Base-by-base conservation (phyloP, 2,797 vertebrate species). In the Microctenopoma stevenorrisi region DNA sequence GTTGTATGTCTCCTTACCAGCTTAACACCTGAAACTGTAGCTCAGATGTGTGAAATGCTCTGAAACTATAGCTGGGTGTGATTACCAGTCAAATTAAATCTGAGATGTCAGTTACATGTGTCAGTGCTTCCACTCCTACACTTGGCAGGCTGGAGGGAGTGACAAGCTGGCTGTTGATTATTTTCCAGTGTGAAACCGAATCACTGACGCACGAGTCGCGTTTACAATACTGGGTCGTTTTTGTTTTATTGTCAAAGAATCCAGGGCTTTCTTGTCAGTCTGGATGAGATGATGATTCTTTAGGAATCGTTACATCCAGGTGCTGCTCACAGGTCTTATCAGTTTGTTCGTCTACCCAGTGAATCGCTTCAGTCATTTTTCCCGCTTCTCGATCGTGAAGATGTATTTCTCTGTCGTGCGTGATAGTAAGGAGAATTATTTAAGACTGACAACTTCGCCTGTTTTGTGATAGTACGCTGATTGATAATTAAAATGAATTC, bases 81-180 rank as follows among this genome's bases (percentile, higher is more conserved):
- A 95, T 93, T 91, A 92, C 86, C 88, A 93, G 90, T 92, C 93
- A 93, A 92, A 94, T 94, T 90, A 93, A 94, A 94, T 90, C 90
- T 88, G 90, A 93, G 88, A 92, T 89, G 88, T 93, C 92, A 93
- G 90, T 91, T 90, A 90, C 89, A 86, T 68, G 85, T 91, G 91
- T 92, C 91, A 91, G 47, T 86, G 85, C 74, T 70, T 86, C 83
- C 82, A 81, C 85, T 90, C 74, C 86, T 78, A 85, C 85, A 79
- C 84, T 76, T 90, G 92, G 74, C 88, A 88, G 88, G 78, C 82
- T 86, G 86, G 16, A 61, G 77, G 43, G 88, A 89, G 90, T 84
- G 89, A 88, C 88, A 86, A 55, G 86, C 70, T 60, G 83, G 82
- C 84, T 87, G 88, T 85, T 88, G 89, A 90, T 89, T 89, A 88